Evolutionary conservation across 1,140 invertebrate species (phyloP).

Genomic region (Brachionus rotundiformis): DNA sequence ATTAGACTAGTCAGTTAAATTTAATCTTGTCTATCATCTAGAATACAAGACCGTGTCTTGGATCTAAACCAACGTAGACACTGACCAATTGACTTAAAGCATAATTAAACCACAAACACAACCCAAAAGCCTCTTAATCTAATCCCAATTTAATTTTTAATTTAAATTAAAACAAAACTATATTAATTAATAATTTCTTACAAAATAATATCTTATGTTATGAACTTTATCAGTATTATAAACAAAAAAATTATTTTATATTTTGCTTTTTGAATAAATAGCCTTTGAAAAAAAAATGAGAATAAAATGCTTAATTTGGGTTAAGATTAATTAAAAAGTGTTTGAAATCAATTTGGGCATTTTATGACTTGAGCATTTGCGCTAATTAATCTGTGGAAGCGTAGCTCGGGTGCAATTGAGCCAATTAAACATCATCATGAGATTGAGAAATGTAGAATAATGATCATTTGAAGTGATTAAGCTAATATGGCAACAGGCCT

Average conservation of each 20-base stretch:
- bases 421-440: neutral
- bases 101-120: too few species aligned
- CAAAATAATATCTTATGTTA: too few species aligned
- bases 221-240: neutral
- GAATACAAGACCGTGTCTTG: neutral
- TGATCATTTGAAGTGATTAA: neutral
- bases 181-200: too few species aligned
- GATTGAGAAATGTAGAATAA: neutral
- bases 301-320: neutral
- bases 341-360: neutral
- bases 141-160: too few species aligned
- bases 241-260: too few species aligned
- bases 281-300: neutral
- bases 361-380: neutral
- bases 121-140: too few species aligned
- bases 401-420: neutral
- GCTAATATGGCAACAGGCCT: neutral
- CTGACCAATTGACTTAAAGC: neutral
- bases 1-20: conserved; percentile 14
- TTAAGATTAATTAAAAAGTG: neutral
- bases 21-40: conserved; percentile 19
- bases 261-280: neutral
- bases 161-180: too few species aligned
- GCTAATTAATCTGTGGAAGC: neutral
- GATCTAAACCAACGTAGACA: neutral